A percentile compares a stretch with the other conserved stretches of the same genome.
Conservation (phyloP, 2,113 vertebrate species). For the Chitala chitala region DNA sequence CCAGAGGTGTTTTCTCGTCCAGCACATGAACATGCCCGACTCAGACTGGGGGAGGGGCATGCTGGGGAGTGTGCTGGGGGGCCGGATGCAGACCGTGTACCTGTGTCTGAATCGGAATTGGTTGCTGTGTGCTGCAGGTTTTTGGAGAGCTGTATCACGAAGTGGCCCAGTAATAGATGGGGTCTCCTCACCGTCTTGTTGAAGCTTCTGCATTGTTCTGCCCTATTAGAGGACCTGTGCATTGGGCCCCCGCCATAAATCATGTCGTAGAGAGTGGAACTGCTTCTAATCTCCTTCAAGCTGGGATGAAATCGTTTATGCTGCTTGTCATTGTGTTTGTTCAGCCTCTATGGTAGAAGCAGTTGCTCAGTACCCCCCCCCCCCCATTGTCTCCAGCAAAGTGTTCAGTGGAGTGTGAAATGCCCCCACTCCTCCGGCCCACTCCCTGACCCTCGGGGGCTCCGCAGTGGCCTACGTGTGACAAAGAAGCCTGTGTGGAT, state of each 20-base stretch:
- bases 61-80: too few relatives aligned
- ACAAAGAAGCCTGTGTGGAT: neutral
- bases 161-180: conserved; percentile 55
- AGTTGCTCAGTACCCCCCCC: neutral
- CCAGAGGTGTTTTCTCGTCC: neutral
- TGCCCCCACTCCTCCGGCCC: neutral
- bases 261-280: neutral
- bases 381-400: neutral
- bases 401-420: neutral
- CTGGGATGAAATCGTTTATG: neutral
- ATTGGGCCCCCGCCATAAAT: conserved; percentile 10
- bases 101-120: conserved; percentile 40
- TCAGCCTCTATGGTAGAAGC: neutral
- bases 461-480: too few relatives aligned
- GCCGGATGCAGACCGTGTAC: conserved; percentile 33
- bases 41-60: too few relatives aligned
- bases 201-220: neutral
- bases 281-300: conserved; percentile 17
- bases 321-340: conserved; percentile 14
- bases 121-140: too few relatives aligned
- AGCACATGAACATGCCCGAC: too few relatives aligned
- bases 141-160: conserved; percentile 51
- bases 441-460: neutral
- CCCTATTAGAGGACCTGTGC: conserved; percentile 33
- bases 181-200: conserved; percentile 29